Conservation (phyloP, 2,797 vertebrate genomes). For the Sebastes trivittatus region DNA sequence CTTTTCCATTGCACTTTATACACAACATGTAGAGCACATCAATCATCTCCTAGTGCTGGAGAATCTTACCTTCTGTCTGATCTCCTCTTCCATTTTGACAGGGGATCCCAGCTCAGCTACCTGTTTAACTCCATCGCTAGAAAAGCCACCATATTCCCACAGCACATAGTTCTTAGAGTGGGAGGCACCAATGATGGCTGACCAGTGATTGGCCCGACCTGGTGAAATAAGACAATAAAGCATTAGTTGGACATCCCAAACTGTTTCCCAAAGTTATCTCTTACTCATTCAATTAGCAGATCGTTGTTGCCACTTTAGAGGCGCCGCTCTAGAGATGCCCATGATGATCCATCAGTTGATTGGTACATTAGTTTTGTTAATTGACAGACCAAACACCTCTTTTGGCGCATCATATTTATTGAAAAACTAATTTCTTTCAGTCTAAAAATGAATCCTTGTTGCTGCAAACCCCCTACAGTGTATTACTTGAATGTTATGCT, state of each 20-base stretch:
- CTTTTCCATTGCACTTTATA: not conserved
- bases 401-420: not conserved
- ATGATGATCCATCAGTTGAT: not conserved
- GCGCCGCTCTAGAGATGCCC: not conserved
- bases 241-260: not conserved
- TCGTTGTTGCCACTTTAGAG: not conserved
- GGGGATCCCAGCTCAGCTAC: constrained; percentile 96
- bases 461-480: not conserved
- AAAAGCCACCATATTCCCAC: constrained; percentile 94
- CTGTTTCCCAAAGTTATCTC: not conserved
- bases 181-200: constrained; percentile 95
- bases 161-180: constrained; percentile 96
- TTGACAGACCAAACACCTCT: not conserved
- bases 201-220: constrained; percentile 99
- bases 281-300: not conserved
- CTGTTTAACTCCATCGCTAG: constrained; percentile 95
- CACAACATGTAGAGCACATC: not conserved
- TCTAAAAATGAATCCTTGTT: not conserved
- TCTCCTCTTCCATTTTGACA: constrained; percentile 99
- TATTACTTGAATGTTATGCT: not conserved
- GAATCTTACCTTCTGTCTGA: constrained; percentile 92
- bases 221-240: constrained; percentile 34
- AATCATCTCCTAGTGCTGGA: not conserved
- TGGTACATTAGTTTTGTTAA: not conserved
- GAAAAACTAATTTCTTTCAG: not conserved